Evolutionary conservation across 2,113 vertebrate genomes (phyloP).

Genomic region (Aphelocoma coerulescens): DNA sequence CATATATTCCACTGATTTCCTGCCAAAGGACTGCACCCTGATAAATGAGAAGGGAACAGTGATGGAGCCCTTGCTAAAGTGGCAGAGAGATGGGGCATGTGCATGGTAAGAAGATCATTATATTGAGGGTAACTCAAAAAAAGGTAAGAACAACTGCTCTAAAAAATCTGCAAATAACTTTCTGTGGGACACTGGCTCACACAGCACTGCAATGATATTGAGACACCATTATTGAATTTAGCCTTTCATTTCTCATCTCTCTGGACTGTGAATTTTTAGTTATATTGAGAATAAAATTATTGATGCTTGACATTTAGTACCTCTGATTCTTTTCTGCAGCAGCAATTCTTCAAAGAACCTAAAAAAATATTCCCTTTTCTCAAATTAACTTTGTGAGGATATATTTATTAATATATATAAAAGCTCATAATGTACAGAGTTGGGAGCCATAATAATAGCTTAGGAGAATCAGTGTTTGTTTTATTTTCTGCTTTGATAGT

Average conservation of each 20-base stretch:
- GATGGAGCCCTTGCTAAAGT: neutral
- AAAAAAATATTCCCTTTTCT: neutral
- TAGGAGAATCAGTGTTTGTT: neutral
- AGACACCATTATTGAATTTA: neutral
- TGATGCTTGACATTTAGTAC: neutral
- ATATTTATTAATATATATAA: neutral
- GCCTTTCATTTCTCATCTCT: neutral
- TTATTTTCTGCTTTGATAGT: neutral
- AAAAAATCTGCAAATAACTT: neutral
- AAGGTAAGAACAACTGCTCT: neutral
- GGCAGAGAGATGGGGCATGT: neutral
- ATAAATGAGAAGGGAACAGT: neutral
- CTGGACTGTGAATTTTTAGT: neutral
- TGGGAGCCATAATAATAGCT: neutral
- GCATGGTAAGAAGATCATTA: neutral
- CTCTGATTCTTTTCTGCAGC: neutral
- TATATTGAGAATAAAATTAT: neutral
- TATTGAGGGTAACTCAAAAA: neutral
- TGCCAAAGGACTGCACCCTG: neutral
- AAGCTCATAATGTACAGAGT: neutral
- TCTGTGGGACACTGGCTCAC: neutral
- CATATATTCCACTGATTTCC: neutral
- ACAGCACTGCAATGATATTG: neutral
- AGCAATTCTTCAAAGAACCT: neutral
- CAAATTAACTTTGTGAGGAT: neutral